These are phyloP conservation scores for Cryptomyrus ogoouensis DNA, from an alignment of 2,113 vertebrate genomes.

Conservation along the genomic window DNA sequence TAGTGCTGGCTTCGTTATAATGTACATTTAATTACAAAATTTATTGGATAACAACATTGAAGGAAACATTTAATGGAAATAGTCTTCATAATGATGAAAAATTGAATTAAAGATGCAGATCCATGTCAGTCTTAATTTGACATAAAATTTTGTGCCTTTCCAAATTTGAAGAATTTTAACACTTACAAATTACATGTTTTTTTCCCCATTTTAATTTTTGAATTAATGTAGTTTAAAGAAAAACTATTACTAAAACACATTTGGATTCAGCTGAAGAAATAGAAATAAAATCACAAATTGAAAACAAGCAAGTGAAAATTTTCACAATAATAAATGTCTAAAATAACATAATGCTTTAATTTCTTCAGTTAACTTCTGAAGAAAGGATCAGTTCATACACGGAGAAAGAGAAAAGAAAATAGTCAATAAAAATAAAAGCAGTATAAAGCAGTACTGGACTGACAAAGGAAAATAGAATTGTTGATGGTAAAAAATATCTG, in stretches of 20 bases:
- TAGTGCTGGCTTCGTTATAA: slow-evolving; percentile 12
- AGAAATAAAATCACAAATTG: not conserved
- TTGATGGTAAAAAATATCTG: not conserved
- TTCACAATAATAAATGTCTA: not conserved
- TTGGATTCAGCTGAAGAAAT: not conserved
- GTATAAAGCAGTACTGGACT: not conserved
- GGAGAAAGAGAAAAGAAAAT: not conserved
- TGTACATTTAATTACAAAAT: slow-evolving; percentile 13
- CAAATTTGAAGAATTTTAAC: not conserved
- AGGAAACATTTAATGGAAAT: slow-evolving; percentile 20
- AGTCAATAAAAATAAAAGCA: not conserved
- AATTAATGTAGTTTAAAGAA: not conserved
- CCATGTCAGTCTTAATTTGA: not conserved
- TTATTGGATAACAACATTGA: not conserved
- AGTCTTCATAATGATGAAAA: slow-evolving; percentile 18
- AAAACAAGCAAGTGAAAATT: not conserved
- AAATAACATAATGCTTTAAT: not conserved
- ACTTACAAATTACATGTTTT: not conserved
- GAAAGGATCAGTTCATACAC: not conserved
- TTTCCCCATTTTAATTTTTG: not conserved
- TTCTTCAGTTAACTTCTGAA: not conserved
- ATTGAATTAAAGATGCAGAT: slow-evolving; percentile 3
- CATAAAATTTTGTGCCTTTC: not conserved
- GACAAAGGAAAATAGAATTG: not conserved
- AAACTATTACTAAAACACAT: not conserved